Evolutionary conservation across 2,797 vertebrate species (phyloP), one percentile per base, ranked within the genome.

Genomic region (Protosalanx chinensis): DNA sequence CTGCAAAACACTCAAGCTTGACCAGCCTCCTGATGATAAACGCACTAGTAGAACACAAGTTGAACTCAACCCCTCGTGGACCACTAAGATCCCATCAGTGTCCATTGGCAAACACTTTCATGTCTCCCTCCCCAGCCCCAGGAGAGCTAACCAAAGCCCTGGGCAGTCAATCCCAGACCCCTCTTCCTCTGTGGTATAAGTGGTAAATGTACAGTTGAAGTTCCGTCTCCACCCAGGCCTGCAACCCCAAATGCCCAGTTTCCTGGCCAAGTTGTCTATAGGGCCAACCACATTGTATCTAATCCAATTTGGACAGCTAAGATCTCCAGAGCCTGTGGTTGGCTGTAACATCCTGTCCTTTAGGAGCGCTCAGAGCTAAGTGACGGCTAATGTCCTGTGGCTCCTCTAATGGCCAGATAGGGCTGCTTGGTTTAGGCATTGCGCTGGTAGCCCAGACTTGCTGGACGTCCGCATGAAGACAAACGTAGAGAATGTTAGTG

Each of bases 351-450:
- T 79, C 75, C 81, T 84, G 85, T 89, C 88, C 88, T 89, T 84
- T 84, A 89, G 87, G 86, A 90, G 85, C 87, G 87, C 87, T 91
- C 82, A 79, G 79, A 75, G 82, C 73, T 80, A 86, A 91, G 87
- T 90, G 87, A 79, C 76, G 72, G 72, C 85, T 90, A 90, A 91
- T 91, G 89, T 78, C 76, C 83, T 88, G 85, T 74, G 86, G 86
- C 81, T 86, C 61, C 5, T 29, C 72, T 79, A 72, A 73, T 83
- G 6, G 1, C 5, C 27, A 35, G 27, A 76, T 81, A 79, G 79
- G 77, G 76, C 82, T 86, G 82, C n/a, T 75, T 76, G 80, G 82
- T 81, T 85, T 81, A 79, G 82, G 86, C 87, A 75, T 87, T 81
- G 81, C 70, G 70, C 51, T 30, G 76, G 75, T 74, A 68, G 65